Conservation (phyloP, 2,888 invertebrate species). For the Hedychridium roseum region DNA sequence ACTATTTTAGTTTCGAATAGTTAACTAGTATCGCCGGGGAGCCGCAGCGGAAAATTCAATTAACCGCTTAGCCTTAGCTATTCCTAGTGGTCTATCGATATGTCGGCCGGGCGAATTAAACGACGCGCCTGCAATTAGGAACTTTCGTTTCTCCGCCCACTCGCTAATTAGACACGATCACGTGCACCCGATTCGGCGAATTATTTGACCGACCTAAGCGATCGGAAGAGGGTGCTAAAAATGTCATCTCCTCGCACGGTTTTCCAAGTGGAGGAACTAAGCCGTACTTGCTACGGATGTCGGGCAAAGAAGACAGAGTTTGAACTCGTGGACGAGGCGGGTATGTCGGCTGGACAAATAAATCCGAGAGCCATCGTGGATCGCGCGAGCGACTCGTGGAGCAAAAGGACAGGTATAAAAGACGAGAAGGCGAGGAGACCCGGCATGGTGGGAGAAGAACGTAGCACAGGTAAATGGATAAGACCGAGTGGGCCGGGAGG, state of each 20-base stretch:
- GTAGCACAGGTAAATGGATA: neutral
- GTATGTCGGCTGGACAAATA: constrained; percentile 1
- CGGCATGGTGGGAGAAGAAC: neutral
- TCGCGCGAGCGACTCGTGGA: constrained; percentile 3
- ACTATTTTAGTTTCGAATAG: constrained; percentile 15
- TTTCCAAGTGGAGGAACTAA: too few relatives aligned
- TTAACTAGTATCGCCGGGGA: constrained; percentile 16
- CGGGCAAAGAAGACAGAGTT: too few relatives aligned
- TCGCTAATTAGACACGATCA: too few relatives aligned
- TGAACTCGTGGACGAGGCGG: neutral
- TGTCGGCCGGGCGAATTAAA: too few relatives aligned
- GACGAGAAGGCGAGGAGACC: neutral
- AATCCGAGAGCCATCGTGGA: constrained; percentile 17
- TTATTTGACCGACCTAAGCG: too few relatives aligned
- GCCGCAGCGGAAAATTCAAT: constrained; percentile 20
- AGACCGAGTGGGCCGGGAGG: constrained; percentile 16
- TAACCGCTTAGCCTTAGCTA: constrained; percentile 7
- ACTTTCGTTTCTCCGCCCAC: too few relatives aligned
- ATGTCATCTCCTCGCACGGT: too few relatives aligned
- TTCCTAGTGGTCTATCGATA: neutral
- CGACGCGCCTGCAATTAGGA: too few relatives aligned
- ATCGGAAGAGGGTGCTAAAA: too few relatives aligned
- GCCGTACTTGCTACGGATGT: too few relatives aligned
- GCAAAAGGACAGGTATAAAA: too few relatives aligned
- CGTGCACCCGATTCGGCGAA: too few relatives aligned